Evolutionary conservation across 2,888 invertebrate genomes (phyloP).

Genomic region (Ophion costatus): DNA sequence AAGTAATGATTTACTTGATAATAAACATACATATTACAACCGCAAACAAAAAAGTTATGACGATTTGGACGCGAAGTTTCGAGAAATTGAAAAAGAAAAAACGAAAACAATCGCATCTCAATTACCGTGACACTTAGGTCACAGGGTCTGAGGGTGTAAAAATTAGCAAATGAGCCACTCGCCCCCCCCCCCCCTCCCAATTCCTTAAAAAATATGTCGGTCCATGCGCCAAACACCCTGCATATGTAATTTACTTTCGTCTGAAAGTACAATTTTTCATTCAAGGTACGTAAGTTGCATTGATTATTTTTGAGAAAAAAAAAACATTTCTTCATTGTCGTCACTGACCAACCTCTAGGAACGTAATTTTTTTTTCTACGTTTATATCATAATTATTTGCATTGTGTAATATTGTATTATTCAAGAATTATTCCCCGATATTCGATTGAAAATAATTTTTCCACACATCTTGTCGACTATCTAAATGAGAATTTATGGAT

Average conservation of each 20-base stretch:
- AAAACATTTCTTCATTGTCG: background rate
- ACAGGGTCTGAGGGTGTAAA: too few relatives aligned
- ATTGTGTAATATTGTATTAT: constrained; percentile 40
- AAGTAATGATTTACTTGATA: too few relatives aligned
- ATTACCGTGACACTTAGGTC: too few relatives aligned
- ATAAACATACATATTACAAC: too few relatives aligned
- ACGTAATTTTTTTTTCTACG: constrained; percentile 55
- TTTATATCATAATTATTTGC: constrained; percentile 56
- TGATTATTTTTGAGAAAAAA: background rate
- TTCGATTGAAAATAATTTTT: background rate
- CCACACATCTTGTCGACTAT: background rate
- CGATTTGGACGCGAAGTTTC: too few relatives aligned
- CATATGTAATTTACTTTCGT: background rate
- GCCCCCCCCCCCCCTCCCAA: too few relatives aligned
- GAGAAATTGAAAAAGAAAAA: too few relatives aligned
- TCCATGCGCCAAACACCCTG: too few relatives aligned
- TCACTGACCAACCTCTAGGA: background rate
- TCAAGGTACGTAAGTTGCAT: background rate
- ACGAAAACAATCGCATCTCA: too few relatives aligned
- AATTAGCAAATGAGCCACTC: too few relatives aligned
- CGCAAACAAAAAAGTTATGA: too few relatives aligned
- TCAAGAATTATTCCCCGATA: background rate
- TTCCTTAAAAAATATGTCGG: too few relatives aligned
- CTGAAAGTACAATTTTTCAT: background rate
- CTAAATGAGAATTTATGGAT: constrained; percentile 8